phyloP scores from a whole-genome alignment of 2,797 vertebrate species.

The Astyanax mexicanus region DNA sequence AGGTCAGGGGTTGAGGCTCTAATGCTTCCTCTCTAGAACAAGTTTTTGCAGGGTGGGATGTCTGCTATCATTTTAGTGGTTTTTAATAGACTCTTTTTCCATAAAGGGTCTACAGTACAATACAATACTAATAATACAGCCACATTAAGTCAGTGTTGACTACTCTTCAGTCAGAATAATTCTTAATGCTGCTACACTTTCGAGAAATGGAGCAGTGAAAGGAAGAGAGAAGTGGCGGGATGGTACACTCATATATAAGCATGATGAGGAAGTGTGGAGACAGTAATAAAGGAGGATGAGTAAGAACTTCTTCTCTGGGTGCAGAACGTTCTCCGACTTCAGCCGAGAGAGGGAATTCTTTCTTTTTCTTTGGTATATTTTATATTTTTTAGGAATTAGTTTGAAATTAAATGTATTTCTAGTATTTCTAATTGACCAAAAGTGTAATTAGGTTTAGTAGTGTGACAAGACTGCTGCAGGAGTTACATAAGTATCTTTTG shows the following conservation, averaged over 20 bases:
- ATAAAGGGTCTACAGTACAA: no score
- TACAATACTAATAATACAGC: no score
- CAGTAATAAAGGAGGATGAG: background rate
- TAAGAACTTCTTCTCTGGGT: background rate
- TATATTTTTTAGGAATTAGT: background rate
- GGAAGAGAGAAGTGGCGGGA: constrained; percentile 49
- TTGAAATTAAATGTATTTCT: no score
- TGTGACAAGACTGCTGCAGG: background rate
- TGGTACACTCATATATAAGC: constrained; percentile 47
- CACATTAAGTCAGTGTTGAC: background rate
- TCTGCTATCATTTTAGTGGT: no score
- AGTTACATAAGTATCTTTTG: background rate
- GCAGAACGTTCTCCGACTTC: background rate
- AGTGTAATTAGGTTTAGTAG: background rate
- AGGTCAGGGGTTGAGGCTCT: no score
- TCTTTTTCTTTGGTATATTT: background rate
- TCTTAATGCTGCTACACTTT: background rate
- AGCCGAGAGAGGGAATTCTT: background rate
- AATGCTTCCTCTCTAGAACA: no score
- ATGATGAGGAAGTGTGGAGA: constrained; percentile 30
- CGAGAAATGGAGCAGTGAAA: background rate
- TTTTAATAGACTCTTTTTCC: no score
- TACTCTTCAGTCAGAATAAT: background rate
- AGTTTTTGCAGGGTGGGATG: no score
- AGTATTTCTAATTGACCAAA: no score